Evolutionary conservation across 2,113 vertebrate species (phyloP).

Genomic region (Ovibos moschatus): DNA sequence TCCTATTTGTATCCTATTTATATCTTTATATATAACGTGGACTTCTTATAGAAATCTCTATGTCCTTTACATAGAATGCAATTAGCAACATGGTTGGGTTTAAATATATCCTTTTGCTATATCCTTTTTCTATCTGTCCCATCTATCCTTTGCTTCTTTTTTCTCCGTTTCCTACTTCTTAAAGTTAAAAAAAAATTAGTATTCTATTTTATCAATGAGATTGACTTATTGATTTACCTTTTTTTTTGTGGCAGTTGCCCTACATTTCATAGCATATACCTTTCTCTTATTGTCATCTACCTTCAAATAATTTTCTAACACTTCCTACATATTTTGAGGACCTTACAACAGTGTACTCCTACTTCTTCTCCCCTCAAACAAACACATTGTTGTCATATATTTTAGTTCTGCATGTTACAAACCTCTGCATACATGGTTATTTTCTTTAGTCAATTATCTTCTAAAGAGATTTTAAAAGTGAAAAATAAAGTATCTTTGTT

Average conservation of each 20-base stretch:
- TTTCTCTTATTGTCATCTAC: neutral
- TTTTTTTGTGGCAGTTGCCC: neutral
- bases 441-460: neutral
- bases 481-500: neutral
- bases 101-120: neutral
- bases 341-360: neutral
- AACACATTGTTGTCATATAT: neutral
- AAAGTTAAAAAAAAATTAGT: neutral
- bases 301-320: neutral
- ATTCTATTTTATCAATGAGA: neutral
- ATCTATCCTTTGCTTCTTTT: neutral
- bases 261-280: neutral
- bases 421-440: neutral
- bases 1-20: neutral
- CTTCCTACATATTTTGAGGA: neutral
- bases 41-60: neutral
- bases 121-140: neutral
- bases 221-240: neutral
- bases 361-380: neutral
- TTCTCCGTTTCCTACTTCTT: neutral
- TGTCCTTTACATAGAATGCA: neutral
- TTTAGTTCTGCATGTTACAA: neutral
- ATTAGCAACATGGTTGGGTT: neutral
- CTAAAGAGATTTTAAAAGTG: neutral
- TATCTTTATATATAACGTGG: neutral